phyloP scores from a whole-genome alignment of 2,888 invertebrate genomes.

The Balanococcus diminutus region DNA sequence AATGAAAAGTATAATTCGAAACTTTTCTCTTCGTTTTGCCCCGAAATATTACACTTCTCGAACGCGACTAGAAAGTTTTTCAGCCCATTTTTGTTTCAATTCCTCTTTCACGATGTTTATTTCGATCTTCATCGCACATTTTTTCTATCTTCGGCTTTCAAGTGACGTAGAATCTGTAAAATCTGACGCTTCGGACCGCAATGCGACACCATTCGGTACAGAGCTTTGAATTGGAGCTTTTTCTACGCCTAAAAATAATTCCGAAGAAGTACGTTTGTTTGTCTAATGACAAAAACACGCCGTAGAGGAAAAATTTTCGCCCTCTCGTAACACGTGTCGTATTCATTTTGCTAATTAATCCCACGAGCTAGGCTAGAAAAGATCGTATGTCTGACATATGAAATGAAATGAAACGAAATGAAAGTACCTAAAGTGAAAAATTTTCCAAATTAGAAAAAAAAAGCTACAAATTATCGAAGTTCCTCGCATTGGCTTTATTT shows the following conservation, averaged over 20 bases:
- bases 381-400: not conserved
- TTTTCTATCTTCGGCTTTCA: too few species aligned
- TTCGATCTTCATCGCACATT: too few species aligned
- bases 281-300: not conserved
- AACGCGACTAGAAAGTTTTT: too few species aligned
- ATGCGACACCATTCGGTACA: not conserved
- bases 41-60: too few species aligned
- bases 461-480: too few species aligned
- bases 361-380: not conserved
- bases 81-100: too few species aligned
- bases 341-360: not conserved
- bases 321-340: not conserved
- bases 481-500: not conserved
- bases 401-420: not conserved
- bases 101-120: too few species aligned
- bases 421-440: not conserved
- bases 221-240: not conserved
- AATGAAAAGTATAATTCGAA: too few species aligned
- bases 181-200: conserved; percentile 25
- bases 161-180: not conserved
- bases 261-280: not conserved
- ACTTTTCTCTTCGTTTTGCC: too few species aligned
- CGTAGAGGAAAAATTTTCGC: not conserved
- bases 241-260: not conserved
- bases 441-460: not conserved